Evolutionary conservation across 2,888 invertebrate species (phyloP), one percentile per base, ranked within the genome.

Genomic region (Lepidochrysops patricia): DNA sequence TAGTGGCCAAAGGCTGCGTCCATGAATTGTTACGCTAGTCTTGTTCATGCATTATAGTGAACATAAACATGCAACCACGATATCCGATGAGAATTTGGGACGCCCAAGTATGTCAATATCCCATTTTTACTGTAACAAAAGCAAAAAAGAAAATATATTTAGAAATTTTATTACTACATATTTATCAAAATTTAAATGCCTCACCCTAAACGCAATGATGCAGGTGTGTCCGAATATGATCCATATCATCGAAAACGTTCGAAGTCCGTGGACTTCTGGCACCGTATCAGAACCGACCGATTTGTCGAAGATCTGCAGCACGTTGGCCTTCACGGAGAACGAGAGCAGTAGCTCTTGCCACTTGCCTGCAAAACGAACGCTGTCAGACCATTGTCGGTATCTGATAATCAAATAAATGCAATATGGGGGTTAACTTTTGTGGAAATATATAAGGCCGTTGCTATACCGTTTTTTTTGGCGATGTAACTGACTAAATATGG

Each of bases 231-330:
- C 94, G 63, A 93, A 88, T 64, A 93, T 92, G 61, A 93, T 93
- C 93, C 93, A 93, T 32, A 92, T 90, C 91, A 93, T 92, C 69
- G 93, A 93, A 62, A 93, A 82, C 9, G 91, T 91, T 50, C 94
- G 82, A 9, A 94, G 79, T 0, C 94, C 94, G 68, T 94, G 94
- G 61, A 94, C 92, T 50, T 94, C 94, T 9, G 95, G 92, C 64
- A 96, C 92, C 0, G 94, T 95, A 75, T 95, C 95, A n/a, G 93
- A 91, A 7, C 95, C 94, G 52, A 96, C 94, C 2, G 92, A 90
- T 70, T 95, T 92, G 76, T 96, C 95, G 75, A 94, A 94, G 73
- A 96, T 93, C 72, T 95, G 94, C 79, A 93, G 93, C 70, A 94
- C 89, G 73, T 96, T 96, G 66, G 95, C 94, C 68, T 92, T 91